phyloP scores from a whole-genome alignment of 2,113 vertebrate genomes.

The Pseudonaja textilis region DNA sequence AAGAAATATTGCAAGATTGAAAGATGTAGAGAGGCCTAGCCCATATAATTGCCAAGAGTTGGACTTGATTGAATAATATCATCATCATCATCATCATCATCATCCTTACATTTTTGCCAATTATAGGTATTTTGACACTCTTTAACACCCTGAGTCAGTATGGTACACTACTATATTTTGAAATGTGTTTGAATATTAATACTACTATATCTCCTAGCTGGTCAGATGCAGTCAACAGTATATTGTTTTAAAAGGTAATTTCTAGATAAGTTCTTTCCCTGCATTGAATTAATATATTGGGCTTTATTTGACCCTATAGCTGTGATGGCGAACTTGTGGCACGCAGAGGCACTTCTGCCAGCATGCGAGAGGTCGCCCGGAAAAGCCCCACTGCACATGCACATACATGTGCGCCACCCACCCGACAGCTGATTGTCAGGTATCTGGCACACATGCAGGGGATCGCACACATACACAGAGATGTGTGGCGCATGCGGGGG shows the following conservation, averaged over 20 bases:
- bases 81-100: not conserved
- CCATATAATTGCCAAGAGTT: not conserved
- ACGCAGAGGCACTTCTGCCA: too few relatives aligned
- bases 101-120: not conserved
- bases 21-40: not conserved
- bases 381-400: too few relatives aligned
- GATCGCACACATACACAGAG: too few relatives aligned
- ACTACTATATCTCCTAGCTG: not conserved
- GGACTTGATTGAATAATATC: not conserved
- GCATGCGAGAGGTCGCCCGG: too few relatives aligned
- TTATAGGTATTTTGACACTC: not conserved
- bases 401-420: too few relatives aligned
- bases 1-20: not conserved
- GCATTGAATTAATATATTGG: not conserved
- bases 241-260: not conserved
- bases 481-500: too few relatives aligned
- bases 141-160: not conserved
- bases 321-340: too few relatives aligned
- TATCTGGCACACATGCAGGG: too few relatives aligned
- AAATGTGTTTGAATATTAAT: too few relatives aligned
- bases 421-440: too few relatives aligned
- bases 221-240: not conserved
- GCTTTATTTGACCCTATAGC: not conserved
- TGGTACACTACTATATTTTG: too few relatives aligned
- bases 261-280: not conserved